These are phyloP conservation scores for Liodrosophila aerea DNA, from an alignment of 2,888 invertebrate species.

Conservation along the genomic window DNA sequence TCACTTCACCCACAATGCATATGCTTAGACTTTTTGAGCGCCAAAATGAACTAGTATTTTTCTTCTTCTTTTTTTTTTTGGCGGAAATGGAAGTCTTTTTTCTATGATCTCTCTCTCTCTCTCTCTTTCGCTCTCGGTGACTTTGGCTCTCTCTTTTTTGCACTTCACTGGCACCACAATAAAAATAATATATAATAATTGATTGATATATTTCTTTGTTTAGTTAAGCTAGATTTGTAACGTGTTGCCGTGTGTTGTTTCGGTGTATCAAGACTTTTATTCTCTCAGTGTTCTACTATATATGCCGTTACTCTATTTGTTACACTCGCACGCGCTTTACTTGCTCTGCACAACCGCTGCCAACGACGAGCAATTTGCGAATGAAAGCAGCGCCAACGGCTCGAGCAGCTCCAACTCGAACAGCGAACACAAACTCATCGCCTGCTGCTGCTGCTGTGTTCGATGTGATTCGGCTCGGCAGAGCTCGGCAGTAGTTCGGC, in stretches of 20 bases:
- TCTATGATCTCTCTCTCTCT: slow-evolving; percentile 45
- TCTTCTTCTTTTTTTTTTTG: slow-evolving; percentile 6
- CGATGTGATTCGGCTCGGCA: slow-evolving; percentile 32
- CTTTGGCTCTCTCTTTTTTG: slow-evolving; percentile 14
- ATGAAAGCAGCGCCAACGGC: slow-evolving; percentile 76
- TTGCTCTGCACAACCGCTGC: slow-evolving; percentile 79
- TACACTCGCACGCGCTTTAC: slow-evolving; percentile 64
- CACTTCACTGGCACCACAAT: slow-evolving; percentile 73
- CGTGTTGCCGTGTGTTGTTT: slow-evolving; percentile 41
- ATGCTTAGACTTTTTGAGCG: slow-evolving; percentile 31
- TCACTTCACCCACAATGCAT: slow-evolving; percentile 46
- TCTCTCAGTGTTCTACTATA: slow-evolving; percentile 23
- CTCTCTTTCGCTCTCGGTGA: slow-evolving; percentile 1
- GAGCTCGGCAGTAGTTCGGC: no score
- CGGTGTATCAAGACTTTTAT: slow-evolving; percentile 10
- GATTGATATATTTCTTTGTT: slow-evolving; percentile 17
- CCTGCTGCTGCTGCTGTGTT: slow-evolving; percentile 1
- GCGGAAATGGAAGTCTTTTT: slow-evolving; percentile 44
- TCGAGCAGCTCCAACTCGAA: slow-evolving; percentile 39
- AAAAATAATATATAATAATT: slow-evolving; percentile 40
- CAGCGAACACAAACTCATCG: slow-evolving; percentile 25
- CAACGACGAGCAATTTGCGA: slow-evolving; percentile 82
- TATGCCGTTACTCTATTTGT: slow-evolving; percentile 32
- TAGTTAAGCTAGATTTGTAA: slow-evolving; percentile 51
- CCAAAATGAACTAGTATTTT: background rate